phyloP scores from a whole-genome alignment of 2,888 invertebrate genomes.

The Gandaritis pyraliata region DNA sequence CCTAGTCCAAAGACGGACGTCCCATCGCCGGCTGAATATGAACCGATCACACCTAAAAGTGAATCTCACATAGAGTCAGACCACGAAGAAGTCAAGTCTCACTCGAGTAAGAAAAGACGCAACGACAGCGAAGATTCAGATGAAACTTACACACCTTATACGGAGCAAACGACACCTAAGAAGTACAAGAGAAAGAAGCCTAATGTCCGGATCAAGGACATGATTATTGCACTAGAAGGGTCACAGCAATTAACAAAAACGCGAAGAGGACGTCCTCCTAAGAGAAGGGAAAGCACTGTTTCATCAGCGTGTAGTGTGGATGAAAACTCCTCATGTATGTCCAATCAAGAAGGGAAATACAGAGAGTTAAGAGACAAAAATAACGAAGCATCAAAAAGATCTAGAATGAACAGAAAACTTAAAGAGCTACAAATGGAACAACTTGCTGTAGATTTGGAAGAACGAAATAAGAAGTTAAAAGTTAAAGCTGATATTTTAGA shows the following conservation, averaged over 20 bases:
- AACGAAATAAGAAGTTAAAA: conserved; percentile 86
- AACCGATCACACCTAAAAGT: conserved; percentile 73
- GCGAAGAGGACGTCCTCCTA: conserved; percentile 83
- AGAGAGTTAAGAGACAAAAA: conserved; percentile 90
- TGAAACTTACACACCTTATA: conserved; percentile 71
- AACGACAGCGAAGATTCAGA: conserved; percentile 76
- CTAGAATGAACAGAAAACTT: conserved; percentile 88
- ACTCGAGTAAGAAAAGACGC: conserved; percentile 56
- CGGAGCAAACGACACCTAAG: conserved; percentile 60
- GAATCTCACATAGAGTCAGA: conserved; percentile 76
- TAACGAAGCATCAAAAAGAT: conserved; percentile 91
- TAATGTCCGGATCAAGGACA: conserved; percentile 71
- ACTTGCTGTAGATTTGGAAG: conserved; percentile 82
- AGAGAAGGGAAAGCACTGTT: conserved; percentile 75
- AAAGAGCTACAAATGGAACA: conserved; percentile 83
- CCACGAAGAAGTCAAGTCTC: conserved; percentile 61
- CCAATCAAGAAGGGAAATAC: conserved; percentile 83
- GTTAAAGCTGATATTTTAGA: conserved; percentile 88
- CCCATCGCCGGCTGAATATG: conserved; percentile 62
- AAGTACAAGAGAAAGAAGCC: conserved; percentile 70
- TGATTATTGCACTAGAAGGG: conserved; percentile 73
- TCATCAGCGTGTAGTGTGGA: conserved; percentile 75
- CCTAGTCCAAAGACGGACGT: conserved; percentile 51
- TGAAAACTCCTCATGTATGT: conserved; percentile 69
- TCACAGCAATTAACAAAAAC: conserved; percentile 69